Base-by-base conservation (phyloP, 2,797 vertebrate genomes). In the Enteromius mattozi region DNA sequence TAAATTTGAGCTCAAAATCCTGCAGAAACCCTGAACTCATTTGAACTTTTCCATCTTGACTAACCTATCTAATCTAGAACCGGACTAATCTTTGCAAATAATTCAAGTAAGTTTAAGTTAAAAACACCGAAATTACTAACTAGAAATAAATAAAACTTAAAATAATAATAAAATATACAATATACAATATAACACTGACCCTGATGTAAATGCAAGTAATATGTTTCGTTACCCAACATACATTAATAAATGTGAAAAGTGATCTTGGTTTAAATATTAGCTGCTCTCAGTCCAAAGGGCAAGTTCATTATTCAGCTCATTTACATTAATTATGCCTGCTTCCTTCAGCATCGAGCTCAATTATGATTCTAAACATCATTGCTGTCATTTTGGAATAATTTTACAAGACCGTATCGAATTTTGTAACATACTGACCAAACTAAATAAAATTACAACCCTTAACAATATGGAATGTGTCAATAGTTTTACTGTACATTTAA, bases 291-390 rank as follows among this genome's bases (percentile, higher is more conserved):
- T 83, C 40, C 47, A 71, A 79, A 66, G 74, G 83, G 17, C 75
- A 82, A 80, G 69, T 87, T 83, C 75, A 89, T 85, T 83, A 87
- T 82, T 68, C n/a, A 81, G 47, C 71, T 85, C 80, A 79, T 70
- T 88, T 84, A 75, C 78, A 83, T 85, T 74, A 83, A 88, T 88
- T 87, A 85, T 51, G 68, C 45, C 76, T 1, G 56, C 68, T 35
- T 81, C 56, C 42, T 74, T 84, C 54, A 80, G 21, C 45, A 51
- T 65, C 81, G 68, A 19, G 51, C 74, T 81, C 72, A 74, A 85
- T 86, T 86, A 83, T 6, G 3, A 68, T 78, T 85, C 16, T 47
- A 80, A 85, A 47, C 10, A 24, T 27, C 35, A 40, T 27, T 56
- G 33, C 24, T 71, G 80, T 66, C 54, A 68, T 49, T 74, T 45